phyloP scores from a whole-genome alignment of 2,888 invertebrate species.

The Megastigmus dorsalis region DNA sequence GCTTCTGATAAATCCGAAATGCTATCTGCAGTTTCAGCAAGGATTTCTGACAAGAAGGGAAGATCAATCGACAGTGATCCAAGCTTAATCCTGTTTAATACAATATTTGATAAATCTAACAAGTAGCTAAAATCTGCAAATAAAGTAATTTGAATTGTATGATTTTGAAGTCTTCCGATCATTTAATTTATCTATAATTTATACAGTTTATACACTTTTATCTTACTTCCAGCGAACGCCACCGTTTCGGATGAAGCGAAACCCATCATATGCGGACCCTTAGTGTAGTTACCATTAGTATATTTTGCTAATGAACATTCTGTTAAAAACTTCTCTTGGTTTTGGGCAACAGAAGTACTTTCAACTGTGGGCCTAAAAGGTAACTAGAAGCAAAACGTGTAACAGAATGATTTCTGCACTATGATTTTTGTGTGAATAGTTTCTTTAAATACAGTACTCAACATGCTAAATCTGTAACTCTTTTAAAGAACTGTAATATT shows the following conservation, averaged over 20 bases:
- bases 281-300: conserved; percentile 73
- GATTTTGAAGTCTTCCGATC: too few species aligned
- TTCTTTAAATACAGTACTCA: too few species aligned
- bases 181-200: not conserved
- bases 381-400: too few species aligned
- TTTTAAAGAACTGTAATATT: too few species aligned
- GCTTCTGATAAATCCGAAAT: conserved; percentile 15
- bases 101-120: conserved; percentile 15
- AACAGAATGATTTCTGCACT: too few species aligned
- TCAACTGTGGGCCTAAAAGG: too few species aligned
- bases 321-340: too few species aligned
- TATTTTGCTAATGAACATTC: conserved; percentile 73
- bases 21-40: not conserved
- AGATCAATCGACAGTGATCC: not conserved
- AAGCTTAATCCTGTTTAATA: not conserved
- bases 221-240: conserved; percentile 40
- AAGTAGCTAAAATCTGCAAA: conserved; percentile 18
- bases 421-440: too few species aligned
- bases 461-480: too few species aligned
- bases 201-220: not conserved
- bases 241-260: conserved; percentile 65
- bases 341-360: too few species aligned
- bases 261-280: conserved; percentile 76
- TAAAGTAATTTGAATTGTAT: too few species aligned
- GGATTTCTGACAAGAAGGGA: conserved; percentile 2